Percentiles rank a stretch among this genome's conserved stretches.
These are phyloP conservation scores for Goniozus legneri DNA, from an alignment of 1,140 invertebrate species.

Conservation along the genomic window DNA sequence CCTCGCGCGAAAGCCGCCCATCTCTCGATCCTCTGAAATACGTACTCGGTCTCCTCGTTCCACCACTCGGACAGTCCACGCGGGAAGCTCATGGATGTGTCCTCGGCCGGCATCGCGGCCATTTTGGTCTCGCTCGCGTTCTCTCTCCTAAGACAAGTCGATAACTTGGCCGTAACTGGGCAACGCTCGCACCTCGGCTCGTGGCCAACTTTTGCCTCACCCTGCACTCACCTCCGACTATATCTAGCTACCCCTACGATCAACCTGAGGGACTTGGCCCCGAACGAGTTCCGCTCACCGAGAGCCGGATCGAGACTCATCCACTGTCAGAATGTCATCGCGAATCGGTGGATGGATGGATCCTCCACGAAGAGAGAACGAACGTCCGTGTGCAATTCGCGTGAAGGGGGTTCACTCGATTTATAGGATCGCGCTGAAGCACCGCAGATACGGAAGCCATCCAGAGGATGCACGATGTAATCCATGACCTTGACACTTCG, in stretches of 20 bases:
- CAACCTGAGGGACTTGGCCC: no score
- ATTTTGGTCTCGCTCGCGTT: no score
- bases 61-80: constrained; percentile 43
- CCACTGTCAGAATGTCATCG: background rate
- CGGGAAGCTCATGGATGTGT: constrained; percentile 17
- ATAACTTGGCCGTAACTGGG: no score
- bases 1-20: constrained; percentile 43
- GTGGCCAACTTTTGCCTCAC: no score
- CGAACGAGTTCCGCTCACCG: no score
- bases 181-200: no score
- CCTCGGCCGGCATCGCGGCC: constrained; percentile 10
- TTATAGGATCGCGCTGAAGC: constrained; percentile 29
- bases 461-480: constrained; percentile 11
- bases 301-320: background rate
- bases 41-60: constrained; percentile 43
- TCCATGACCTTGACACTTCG: constrained; percentile 23
- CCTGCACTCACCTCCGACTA: no score
- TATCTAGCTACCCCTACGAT: no score
- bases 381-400: background rate
- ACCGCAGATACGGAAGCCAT: constrained; percentile 30
- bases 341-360: background rate
- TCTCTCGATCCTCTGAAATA: constrained; percentile 45
- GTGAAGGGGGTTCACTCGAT: constrained; percentile 10
- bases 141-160: no score
- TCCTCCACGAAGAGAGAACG: background rate